phyloP scores from a whole-genome alignment of 2,888 invertebrate genomes.

The Oscheius onirici region DNA sequence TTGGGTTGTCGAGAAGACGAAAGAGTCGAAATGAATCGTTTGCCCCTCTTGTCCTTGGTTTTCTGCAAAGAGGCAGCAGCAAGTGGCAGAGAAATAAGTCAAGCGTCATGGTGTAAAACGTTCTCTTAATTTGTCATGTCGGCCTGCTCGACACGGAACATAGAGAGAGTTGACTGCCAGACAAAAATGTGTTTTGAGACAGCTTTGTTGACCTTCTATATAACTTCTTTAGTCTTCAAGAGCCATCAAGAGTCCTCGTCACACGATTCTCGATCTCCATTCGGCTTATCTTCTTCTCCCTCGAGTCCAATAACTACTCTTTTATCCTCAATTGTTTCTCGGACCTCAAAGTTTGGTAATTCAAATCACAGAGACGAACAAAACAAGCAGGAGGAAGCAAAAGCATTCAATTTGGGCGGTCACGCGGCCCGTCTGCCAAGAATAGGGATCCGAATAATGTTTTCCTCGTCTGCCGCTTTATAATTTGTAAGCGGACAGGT shows the following conservation, averaged over 20 bases:
- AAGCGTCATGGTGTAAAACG: constrained; percentile 2
- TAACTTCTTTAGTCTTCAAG: background rate
- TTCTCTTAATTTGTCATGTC: background rate
- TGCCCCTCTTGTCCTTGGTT: no score
- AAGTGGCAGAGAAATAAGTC: constrained; percentile 9
- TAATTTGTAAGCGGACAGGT: constrained; percentile 7
- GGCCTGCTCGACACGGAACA: background rate
- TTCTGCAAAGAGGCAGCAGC: background rate
- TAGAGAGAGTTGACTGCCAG: background rate
- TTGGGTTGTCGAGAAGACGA: constrained; percentile 6
- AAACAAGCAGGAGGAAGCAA: background rate
- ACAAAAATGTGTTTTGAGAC: background rate
- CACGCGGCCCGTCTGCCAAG: background rate
- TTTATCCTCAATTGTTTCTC: no score
- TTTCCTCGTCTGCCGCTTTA: background rate
- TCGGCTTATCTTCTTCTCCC: background rate
- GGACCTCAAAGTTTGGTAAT: no score
- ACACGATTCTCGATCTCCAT: background rate
- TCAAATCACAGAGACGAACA: no score
- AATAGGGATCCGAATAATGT: background rate
- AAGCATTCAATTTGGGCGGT: background rate
- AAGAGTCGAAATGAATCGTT: background rate
- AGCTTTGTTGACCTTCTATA: background rate
- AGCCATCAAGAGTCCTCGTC: background rate
- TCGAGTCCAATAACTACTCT: no score